Evolutionary conservation across 1,140 invertebrate species (phyloP).

Genomic region (Heterodera schachtii): DNA sequence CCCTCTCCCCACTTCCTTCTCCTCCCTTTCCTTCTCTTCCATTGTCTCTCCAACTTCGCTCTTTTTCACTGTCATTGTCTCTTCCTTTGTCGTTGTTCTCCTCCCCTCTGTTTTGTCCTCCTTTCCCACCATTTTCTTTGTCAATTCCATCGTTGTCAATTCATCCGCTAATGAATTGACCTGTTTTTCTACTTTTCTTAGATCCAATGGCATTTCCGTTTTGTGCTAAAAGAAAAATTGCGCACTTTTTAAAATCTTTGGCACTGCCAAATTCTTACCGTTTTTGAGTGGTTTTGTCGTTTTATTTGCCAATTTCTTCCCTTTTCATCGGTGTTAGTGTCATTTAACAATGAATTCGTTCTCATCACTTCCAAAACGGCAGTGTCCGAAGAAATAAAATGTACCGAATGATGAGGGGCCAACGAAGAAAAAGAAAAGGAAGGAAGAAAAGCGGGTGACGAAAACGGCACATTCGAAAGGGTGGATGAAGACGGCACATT

Average conservation of each 20-base stretch:
- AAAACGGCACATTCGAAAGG: no score
- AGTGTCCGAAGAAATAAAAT: conserved; percentile 24
- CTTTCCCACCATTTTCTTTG: not conserved
- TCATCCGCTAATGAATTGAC: conserved; percentile 1
- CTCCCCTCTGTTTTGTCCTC: no score
- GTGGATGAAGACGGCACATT: no score
- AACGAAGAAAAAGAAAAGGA: no score
- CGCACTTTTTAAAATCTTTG: not conserved
- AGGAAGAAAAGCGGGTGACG: no score
- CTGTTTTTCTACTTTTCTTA: conserved; percentile 8
- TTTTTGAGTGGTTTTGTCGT: conserved; percentile 18
- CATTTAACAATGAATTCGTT: not conserved
- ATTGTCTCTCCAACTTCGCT: not conserved
- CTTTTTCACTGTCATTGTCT: not conserved
- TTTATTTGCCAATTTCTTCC: not conserved
- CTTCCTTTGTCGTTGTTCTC: no score
- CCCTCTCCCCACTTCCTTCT: not conserved
- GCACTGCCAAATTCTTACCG: not conserved
- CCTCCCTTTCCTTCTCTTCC: not conserved
- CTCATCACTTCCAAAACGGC: conserved; percentile 26
- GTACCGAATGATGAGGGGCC: not conserved
- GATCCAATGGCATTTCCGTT: conserved; percentile 6
- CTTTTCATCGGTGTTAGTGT: not conserved
- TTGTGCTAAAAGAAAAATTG: conserved; percentile 5
- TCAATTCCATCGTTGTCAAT: not conserved